These are phyloP conservation scores for Pogonocichla stellata DNA, from an alignment of 2,113 vertebrate genomes.

Conservation along the genomic window DNA sequence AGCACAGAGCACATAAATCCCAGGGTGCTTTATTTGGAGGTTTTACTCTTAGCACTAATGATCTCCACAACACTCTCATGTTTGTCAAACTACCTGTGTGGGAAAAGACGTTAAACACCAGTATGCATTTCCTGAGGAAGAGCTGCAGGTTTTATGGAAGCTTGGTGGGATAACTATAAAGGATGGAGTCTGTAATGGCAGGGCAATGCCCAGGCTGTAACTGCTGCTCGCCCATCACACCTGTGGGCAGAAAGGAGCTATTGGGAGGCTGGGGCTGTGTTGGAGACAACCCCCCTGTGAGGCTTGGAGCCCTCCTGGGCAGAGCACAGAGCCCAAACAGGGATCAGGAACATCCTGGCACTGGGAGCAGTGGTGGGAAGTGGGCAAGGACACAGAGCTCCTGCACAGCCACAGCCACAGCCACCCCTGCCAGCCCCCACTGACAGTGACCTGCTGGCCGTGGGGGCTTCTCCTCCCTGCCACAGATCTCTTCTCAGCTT, in stretches of 20 bases:
- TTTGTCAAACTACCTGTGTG: not conserved
- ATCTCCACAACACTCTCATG: not conserved
- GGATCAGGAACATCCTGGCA: rapidly evolving
- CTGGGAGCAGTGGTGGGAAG: not conserved
- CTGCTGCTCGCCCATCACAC: not conserved
- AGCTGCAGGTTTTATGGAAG: not conserved
- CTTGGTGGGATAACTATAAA: not conserved
- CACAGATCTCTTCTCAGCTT: not conserved
- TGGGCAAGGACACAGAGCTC: no score
- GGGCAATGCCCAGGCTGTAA: not conserved
- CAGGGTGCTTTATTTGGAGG: not conserved
- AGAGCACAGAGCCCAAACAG: not conserved
- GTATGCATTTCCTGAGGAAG: not conserved
- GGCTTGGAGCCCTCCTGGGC: not conserved
- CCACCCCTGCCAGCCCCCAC: not conserved
- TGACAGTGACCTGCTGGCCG: rapidly evolving
- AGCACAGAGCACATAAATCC: conserved; percentile 51
- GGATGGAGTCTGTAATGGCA: not conserved
- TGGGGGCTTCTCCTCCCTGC: not conserved
- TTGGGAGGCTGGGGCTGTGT: not conserved
- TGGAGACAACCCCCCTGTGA: not conserved
- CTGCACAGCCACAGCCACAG: not conserved
- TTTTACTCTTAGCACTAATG: not conserved
- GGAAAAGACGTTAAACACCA: not conserved
- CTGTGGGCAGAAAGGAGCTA: not conserved